Evolutionary conservation across 2,797 vertebrate species (phyloP), one percentile per base, ranked within the genome.

Genomic region (Pelobates cultripes): DNA sequence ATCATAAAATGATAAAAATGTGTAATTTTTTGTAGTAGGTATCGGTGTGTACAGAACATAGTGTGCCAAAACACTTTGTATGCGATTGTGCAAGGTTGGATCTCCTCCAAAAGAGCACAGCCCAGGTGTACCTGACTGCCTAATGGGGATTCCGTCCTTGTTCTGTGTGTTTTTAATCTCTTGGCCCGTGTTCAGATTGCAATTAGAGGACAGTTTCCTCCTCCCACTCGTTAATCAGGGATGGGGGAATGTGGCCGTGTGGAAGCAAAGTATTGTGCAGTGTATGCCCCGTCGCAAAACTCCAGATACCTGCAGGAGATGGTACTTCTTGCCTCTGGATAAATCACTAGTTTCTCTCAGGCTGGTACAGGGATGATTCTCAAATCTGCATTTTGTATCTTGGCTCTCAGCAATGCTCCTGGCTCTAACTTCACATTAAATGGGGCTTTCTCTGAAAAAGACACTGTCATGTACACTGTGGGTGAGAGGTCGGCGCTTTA

Each of bases 11-110:
- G 45, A 73, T 80, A 75, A 60, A 68, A 70, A 60, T 60, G 51
- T 43, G 66, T 7, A 41, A 57, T 63, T 61, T 75, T 44, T 61
- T 73, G 40, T 28, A 43, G 63, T 17, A 43, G 64, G 64, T 61
- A 78, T 74, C 43, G 0, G 53, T 41, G 55, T 51, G 70, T 74
- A 10, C 64, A 40, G 61, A 73, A 78, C 75, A 63, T 51, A 53
- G 41, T 77, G 80, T 82, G 74, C 80, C 44, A 78, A 61, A 74
- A 74, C 51, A 70, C 63, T 44, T 78, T 9, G 73, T 67, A 78
- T 78, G 47, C 75, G 73, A 74, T 78, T 83, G 76, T 83, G 81
- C 76, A 83, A 78, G n/a, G 6, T 43, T 83, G 76, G 76, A 43
- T 3, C 3, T 42, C 3, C 69, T 70, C 81, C 80, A 77, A 57